Base-by-base conservation (phyloP, 2,113 vertebrate genomes). In the Vombatus ursinus region DNA sequence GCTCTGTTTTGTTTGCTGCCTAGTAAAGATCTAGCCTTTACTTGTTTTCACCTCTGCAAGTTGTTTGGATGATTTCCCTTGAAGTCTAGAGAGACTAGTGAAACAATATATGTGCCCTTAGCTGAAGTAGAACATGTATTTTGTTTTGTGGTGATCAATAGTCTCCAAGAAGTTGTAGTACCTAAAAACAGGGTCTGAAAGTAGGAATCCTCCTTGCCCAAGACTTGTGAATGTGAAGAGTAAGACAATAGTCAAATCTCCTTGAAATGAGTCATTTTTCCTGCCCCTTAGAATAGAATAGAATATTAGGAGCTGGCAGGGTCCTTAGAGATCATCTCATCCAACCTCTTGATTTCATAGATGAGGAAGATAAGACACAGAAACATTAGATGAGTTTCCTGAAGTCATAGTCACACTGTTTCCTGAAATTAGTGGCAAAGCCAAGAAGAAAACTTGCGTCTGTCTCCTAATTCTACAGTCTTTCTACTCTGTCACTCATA, bases 191-290 rank as follows among this genome's bases (percentile, higher is more conserved):
- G 19, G 6, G 68, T 44, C 68, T 84, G n/a, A 22, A 44, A 44
- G 68, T 84, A 2, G 68, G 19, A 84, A 16, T n/a, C 31, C 37
- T 68, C 31, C 12, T 77, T 77, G 14, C 37, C n/a, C 37, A 77
- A 77, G 68, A 77, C 14, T 77, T 77, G 4, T 77, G 68, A 77
- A 77, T 77, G 14, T 77, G 68, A n/a, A n/a, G 68, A 77, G 68
- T 44, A 37, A 84, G 68, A 84, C 68, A 84, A 77, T 77, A 77
- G 12, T n/a, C 54, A 91, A 2, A 54, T 96, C 93, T 95, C 95
- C n/a, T 50, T 96, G 93, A 94, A 96, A 84, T 47, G 95, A 90
- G 28, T 89, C 44, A 4, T 95, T 93, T 96, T 97, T 96, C 94
- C 89, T 95, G 92, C 52, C 90, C 94, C 77, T 91, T 49, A 95